phyloP scores from a whole-genome alignment of 2,113 vertebrate species.

The Malurus cyaneus region DNA sequence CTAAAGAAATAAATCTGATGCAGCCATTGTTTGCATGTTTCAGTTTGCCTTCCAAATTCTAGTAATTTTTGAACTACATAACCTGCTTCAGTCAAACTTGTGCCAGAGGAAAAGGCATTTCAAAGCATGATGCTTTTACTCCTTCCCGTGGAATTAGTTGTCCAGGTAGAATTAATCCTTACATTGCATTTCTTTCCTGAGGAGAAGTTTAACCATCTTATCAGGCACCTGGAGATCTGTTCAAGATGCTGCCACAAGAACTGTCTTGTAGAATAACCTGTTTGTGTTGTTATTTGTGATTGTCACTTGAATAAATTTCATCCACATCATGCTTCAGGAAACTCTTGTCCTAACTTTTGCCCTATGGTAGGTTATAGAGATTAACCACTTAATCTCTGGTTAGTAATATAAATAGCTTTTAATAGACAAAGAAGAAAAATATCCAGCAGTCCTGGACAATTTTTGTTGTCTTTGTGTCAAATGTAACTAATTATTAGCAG shows the following conservation, averaged over 20 bases:
- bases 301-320: neutral
- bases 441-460: neutral
- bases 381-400: neutral
- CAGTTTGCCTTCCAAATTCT: neutral
- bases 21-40: neutral
- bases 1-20: neutral
- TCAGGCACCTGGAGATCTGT: neutral
- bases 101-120: neutral
- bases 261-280: neutral
- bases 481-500: neutral
- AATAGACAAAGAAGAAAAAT: neutral
- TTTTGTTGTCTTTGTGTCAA: neutral
- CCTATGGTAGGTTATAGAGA: neutral
- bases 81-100: neutral
- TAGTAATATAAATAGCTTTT: neutral
- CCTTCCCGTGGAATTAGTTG: neutral
- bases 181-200: neutral
- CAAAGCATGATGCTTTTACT: neutral
- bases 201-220: neutral
- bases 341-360: neutral
- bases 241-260: neutral
- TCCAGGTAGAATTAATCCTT: neutral
- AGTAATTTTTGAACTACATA: neutral
- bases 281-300: neutral
- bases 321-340: neutral